phyloP scores from a whole-genome alignment of 2,888 invertebrate species.

The Glyphotaelius pellucidus region DNA sequence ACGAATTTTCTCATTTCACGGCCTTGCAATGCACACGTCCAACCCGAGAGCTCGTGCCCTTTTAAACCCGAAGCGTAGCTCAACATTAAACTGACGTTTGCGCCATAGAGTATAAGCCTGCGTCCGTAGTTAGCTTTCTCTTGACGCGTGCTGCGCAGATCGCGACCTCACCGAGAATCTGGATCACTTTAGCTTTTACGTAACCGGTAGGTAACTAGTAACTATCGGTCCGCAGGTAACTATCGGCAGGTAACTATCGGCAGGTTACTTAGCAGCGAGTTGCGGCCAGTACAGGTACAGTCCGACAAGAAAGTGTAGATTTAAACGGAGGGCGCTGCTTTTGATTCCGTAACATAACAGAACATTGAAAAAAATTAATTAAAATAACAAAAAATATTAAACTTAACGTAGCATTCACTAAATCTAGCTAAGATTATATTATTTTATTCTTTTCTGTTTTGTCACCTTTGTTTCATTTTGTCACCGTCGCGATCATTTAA shows the following conservation, averaged over 20 bases:
- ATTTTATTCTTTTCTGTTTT: no score
- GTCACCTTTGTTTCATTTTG: no score
- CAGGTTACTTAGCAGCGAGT: background rate
- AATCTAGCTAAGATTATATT: no score
- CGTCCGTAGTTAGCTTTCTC: constrained; percentile 23
- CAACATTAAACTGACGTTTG: background rate
- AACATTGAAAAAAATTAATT: no score
- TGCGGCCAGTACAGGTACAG: background rate
- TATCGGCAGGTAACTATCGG: no score
- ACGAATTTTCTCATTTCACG: background rate
- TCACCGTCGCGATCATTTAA: no score
- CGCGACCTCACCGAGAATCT: constrained; percentile 27
- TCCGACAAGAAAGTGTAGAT: background rate
- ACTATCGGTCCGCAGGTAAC: background rate
- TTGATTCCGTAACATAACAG: no score
- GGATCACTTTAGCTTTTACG: constrained; percentile 37
- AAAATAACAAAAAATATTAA: no score
- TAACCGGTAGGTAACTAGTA: constrained; percentile 13
- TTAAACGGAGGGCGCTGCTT: no score
- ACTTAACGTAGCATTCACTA: no score
- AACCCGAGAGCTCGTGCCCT: background rate
- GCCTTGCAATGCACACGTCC: background rate
- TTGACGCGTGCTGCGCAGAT: constrained; percentile 12
- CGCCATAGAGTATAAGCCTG: background rate
- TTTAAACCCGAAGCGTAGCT: background rate